phyloP scores from a whole-genome alignment of 2,888 invertebrate species.

The Rhamphomyia laevipes region DNA sequence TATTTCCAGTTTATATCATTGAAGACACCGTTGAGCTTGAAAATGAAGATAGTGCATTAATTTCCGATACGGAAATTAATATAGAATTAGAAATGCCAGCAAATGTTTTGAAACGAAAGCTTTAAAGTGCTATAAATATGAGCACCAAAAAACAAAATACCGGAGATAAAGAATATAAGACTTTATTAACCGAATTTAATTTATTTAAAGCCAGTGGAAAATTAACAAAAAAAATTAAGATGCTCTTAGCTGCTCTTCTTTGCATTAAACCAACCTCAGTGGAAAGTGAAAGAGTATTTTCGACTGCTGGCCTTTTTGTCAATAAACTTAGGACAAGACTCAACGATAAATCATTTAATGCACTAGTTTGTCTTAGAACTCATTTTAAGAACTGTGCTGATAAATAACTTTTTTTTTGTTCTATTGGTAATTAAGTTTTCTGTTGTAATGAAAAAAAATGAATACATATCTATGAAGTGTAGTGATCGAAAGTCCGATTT shows the following conservation, averaged over 20 bases:
- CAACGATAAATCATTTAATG: neutral
- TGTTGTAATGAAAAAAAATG: neutral
- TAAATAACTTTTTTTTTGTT: slow-evolving; percentile 2
- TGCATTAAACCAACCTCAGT: neutral
- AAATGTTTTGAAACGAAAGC: neutral
- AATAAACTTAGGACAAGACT: slow-evolving; percentile 2
- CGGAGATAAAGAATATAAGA: neutral
- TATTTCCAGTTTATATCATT: slow-evolving; percentile 2
- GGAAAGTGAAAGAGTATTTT: slow-evolving; percentile 1
- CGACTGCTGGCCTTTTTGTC: slow-evolving; percentile 2
- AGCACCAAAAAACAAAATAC: neutral
- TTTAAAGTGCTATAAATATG: slow-evolving; percentile 1
- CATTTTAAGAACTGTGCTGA: slow-evolving; percentile 1
- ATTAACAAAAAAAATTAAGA: neutral
- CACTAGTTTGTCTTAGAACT: slow-evolving; percentile 2
- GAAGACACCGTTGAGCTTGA: neutral
- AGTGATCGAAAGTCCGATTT: too few relatives aligned
- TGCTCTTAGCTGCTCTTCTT: neutral
- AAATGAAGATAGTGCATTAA: neutral
- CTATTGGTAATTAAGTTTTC: neutral
- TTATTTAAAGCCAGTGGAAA: slow-evolving; percentile 5
- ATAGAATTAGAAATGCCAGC: neutral
- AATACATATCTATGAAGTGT: too few relatives aligned
- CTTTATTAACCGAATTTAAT: neutral
- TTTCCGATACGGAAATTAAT: neutral